Conservation (phyloP, 2,888 invertebrate genomes). For the Tenthredo amoena region DNA sequence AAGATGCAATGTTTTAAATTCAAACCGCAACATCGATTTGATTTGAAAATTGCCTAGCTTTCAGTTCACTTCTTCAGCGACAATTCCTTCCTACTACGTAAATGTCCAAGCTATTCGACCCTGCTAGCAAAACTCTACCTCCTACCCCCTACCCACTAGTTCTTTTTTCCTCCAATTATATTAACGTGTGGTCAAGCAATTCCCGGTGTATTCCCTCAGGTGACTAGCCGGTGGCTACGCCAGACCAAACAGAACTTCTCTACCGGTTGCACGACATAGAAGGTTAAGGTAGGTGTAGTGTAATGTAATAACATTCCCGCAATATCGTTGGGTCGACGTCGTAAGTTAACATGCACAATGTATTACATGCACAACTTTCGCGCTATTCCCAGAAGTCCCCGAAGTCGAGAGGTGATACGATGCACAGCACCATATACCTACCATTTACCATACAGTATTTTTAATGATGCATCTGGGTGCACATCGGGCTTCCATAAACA, state of each 20-base stretch:
- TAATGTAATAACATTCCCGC: constrained; percentile 26
- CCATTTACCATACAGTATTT: neutral
- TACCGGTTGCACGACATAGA: neutral
- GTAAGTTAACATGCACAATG: constrained; percentile 15
- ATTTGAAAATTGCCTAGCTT: neutral
- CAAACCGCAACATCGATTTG: constrained; percentile 36
- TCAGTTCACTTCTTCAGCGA: neutral
- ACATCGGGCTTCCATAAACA: neutral
- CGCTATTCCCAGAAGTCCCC: constrained; percentile 19
- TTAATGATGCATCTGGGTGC: neutral
- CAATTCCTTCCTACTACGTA: neutral
- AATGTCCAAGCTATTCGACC: neutral
- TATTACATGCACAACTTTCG: constrained; percentile 9
- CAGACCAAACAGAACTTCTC: constrained; percentile 35
- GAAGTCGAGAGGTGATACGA: neutral
- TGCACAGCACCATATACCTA: neutral
- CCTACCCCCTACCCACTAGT: neutral
- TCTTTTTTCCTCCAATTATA: constrained; percentile 24
- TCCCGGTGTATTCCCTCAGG: constrained; percentile 43
- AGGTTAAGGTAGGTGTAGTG: neutral
- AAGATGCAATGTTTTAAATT: constrained; percentile 18
- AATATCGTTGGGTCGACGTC: constrained; percentile 43
- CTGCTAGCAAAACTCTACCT: neutral
- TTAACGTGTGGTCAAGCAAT: constrained; percentile 43
- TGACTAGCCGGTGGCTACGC: neutral